Percentiles rank a stretch among this genome's conserved stretches.
These are phyloP conservation scores for Microcebus ravelobensis DNA, from an alignment of 2,113 vertebrate species.

Conservation along the genomic window DNA sequence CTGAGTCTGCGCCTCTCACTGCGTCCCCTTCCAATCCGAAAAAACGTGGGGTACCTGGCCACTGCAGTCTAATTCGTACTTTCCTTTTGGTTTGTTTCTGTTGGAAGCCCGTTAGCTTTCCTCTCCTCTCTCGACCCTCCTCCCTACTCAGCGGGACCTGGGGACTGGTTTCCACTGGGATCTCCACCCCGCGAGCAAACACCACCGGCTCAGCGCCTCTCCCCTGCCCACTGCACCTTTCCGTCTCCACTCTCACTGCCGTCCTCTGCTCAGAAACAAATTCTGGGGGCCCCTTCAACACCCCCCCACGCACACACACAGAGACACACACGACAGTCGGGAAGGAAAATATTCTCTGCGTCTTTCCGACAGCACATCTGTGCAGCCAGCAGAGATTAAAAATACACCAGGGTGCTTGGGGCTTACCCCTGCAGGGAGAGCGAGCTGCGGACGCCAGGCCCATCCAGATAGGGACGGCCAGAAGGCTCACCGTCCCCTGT, in stretches of 20 bases:
- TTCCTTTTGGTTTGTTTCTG: neutral
- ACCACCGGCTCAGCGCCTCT: accelerated
- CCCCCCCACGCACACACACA: neutral
- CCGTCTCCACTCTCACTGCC: accelerated
- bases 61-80: neutral
- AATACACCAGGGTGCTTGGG: conserved; percentile 35
- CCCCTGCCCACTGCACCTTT: too few relatives aligned
- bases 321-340: neutral
- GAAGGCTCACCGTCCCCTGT: neutral
- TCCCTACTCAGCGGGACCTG: neutral
- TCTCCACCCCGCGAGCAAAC: accelerated
- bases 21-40: neutral
- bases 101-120: neutral
- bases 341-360: neutral
- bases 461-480: neutral
- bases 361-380: neutral
- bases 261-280: neutral
- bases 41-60: neutral
- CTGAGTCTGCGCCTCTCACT: neutral
- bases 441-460: neutral
- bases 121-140: accelerated
- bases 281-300: too few relatives aligned
- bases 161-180: neutral
- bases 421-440: conserved; percentile 63
- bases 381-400: neutral